These are phyloP conservation scores for Tragelaphus strepsiceros DNA, from an alignment of 2,113 vertebrate genomes.

Conservation along the genomic window DNA sequence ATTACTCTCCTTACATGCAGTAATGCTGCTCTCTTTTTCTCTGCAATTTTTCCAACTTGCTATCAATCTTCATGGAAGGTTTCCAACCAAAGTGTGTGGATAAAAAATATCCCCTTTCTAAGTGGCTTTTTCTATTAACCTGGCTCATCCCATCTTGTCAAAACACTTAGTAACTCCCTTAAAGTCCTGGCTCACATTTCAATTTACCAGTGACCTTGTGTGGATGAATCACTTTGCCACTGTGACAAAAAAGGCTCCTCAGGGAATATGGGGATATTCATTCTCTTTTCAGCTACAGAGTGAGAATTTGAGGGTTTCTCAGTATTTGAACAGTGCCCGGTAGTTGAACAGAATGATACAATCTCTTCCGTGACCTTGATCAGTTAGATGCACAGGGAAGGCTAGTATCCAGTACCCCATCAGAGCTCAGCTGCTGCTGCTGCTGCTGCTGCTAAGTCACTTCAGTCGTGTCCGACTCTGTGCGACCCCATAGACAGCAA, in stretches of 20 bases:
- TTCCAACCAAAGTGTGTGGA: slow-evolving; percentile 22
- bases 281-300: neutral
- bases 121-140: slow-evolving; percentile 58
- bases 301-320: slow-evolving; percentile 24
- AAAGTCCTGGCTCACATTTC: slow-evolving; percentile 44
- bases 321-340: neutral
- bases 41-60: slow-evolving; percentile 32
- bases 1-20: neutral
- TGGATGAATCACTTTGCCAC: slow-evolving; percentile 9
- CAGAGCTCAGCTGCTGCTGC: neutral
- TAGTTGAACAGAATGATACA: neutral
- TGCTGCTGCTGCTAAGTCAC: no score
- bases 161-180: slow-evolving; percentile 50
- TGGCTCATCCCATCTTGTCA: slow-evolving; percentile 57
- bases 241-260: slow-evolving; percentile 28
- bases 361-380: neutral
- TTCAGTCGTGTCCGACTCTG: no score
- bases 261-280: slow-evolving; percentile 16
- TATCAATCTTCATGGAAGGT: slow-evolving; percentile 51
- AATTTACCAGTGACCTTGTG: slow-evolving; percentile 62
- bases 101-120: slow-evolving; percentile 22
- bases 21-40: neutral
- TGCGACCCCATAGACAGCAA: no score
- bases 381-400: neutral
- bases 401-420: neutral